Percentiles rank a stretch among this genome's conserved stretches.
Evolutionary conservation across 2,797 vertebrate genomes (phyloP).

Genomic region (Taenioides sp.): DNA sequence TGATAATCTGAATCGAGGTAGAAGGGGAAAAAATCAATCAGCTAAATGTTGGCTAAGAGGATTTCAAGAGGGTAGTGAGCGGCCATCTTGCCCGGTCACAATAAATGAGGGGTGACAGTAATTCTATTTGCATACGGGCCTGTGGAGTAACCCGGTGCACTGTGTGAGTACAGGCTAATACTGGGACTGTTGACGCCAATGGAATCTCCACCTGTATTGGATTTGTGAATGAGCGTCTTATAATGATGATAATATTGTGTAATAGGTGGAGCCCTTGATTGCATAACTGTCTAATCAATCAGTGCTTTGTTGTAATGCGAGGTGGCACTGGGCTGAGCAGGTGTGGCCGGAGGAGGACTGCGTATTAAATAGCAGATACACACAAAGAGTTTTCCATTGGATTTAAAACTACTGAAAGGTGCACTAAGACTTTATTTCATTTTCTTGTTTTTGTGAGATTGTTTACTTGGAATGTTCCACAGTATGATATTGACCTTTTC

Average conservation of each 20-base stretch:
- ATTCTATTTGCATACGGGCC: slow-evolving; percentile 68
- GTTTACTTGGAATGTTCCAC: no score
- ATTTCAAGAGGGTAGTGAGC: slow-evolving; percentile 61
- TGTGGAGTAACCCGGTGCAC: slow-evolving; percentile 55
- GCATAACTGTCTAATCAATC: slow-evolving; percentile 13
- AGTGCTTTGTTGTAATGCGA: slow-evolving; percentile 2
- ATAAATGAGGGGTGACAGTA: slow-evolving; percentile 73
- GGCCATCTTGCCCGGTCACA: slow-evolving; percentile 54
- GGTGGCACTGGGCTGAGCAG: neutral
- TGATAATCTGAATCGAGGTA: slow-evolving; percentile 61
- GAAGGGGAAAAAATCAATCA: slow-evolving; percentile 65
- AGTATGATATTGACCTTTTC: no score
- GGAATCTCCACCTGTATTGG: slow-evolving; percentile 36
- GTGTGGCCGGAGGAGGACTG: neutral
- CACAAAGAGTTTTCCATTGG: neutral
- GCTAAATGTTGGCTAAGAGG: slow-evolving; percentile 75
- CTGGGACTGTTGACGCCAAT: slow-evolving; percentile 42
- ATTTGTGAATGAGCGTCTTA: slow-evolving; percentile 34
- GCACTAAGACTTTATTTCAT: no score
- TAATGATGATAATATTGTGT: slow-evolving; percentile 34
- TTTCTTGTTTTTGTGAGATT: no score
- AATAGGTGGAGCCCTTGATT: slow-evolving; percentile 18
- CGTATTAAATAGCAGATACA: neutral
- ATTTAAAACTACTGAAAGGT: no score
- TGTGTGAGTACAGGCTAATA: slow-evolving; percentile 47